Conservation (phyloP, 2,797 vertebrate species). For the Anas bernieri region DNA sequence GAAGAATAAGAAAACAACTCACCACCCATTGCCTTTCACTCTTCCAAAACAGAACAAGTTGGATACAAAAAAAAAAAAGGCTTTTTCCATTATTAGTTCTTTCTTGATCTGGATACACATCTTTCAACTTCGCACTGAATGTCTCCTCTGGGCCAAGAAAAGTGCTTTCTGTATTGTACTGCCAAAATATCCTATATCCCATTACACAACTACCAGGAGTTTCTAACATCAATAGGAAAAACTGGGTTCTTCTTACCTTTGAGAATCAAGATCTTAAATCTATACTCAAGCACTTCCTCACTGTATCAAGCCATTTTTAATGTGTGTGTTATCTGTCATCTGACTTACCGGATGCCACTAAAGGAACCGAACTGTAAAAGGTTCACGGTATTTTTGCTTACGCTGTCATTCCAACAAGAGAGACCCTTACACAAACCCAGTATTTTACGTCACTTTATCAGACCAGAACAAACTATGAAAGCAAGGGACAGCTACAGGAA, state of each 20-base stretch:
- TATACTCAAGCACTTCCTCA: neutral
- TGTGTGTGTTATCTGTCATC: neutral
- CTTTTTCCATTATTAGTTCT: neutral
- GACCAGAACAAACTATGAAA: neutral
- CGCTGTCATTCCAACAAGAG: neutral
- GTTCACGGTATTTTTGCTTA: neutral
- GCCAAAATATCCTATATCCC: neutral
- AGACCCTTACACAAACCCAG: neutral
- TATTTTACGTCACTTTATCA: too few relatives aligned
- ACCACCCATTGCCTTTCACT: neutral
- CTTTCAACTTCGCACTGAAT: neutral
- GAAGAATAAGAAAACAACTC: neutral
- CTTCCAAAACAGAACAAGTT: neutral
- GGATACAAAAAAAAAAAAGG: neutral
- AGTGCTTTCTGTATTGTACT: neutral
- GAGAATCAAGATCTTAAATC: neutral
- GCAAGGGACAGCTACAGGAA: neutral
- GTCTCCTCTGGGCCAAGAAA: constrained; percentile 11
- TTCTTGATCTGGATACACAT: neutral
- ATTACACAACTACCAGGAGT: neutral
- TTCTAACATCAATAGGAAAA: neutral
- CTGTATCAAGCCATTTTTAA: neutral
- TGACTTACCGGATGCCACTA: neutral
- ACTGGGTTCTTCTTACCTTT: neutral
- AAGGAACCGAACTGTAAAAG: too few relatives aligned